A percentile compares a stretch with the other conserved stretches of the same genome.
phyloP scores from a whole-genome alignment of 2,113 vertebrate species.

The Uropsilus gracilis region DNA sequence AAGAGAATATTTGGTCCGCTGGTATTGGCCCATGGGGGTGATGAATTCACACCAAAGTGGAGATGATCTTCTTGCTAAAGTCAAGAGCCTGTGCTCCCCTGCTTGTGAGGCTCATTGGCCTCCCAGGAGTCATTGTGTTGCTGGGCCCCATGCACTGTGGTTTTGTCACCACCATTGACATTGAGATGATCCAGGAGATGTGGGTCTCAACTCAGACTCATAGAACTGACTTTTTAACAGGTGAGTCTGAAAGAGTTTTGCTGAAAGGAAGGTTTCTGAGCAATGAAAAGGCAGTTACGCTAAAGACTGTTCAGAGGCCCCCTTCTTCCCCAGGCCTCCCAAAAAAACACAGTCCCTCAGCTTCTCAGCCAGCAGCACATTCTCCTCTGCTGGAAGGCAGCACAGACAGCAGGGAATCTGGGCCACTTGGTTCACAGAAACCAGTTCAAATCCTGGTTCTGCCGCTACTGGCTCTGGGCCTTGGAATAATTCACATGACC shows the following conservation, averaged over 20 bases:
- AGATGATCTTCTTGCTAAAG: background rate
- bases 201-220: background rate
- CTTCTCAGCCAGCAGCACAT: background rate
- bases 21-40: background rate
- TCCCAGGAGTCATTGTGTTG: background rate
- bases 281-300: background rate
- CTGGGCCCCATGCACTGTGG: background rate
- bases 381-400: conserved; percentile 20
- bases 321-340: background rate
- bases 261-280: background rate
- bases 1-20: background rate
- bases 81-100: background rate
- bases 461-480: background rate
- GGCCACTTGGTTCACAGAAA: background rate
- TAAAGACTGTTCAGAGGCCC: background rate
- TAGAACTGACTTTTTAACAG: background rate
- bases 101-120: background rate
- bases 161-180: background rate
- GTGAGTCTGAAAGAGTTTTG: background rate
- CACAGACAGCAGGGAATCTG: background rate
- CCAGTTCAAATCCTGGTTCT: background rate
- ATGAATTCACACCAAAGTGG: background rate
- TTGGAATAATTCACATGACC: background rate
- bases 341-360: background rate
- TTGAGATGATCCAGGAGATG: background rate